phyloP scores from a whole-genome alignment of 2,888 invertebrate genomes.

The Scelioninae gen. 2 region DNA sequence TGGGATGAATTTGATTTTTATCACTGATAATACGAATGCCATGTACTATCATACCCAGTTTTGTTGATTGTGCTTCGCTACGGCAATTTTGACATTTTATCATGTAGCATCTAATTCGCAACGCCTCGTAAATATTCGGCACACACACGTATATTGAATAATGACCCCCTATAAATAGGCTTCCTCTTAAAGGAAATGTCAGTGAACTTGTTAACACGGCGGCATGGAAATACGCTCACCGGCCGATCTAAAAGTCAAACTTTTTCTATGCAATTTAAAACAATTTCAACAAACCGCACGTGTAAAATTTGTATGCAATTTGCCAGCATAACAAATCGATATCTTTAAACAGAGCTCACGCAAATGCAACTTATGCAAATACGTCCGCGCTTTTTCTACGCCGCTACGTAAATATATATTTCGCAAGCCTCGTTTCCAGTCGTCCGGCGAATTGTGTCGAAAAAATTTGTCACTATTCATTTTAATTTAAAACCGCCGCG shows the following conservation, averaged over 20 bases:
- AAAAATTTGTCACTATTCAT: slow-evolving; percentile 10
- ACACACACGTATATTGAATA: slow-evolving; percentile 46
- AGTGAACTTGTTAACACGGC: slow-evolving; percentile 51
- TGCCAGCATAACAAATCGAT: slow-evolving; percentile 22
- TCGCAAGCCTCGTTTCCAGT: not conserved
- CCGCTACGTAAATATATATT: not conserved
- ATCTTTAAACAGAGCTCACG: slow-evolving; percentile 2
- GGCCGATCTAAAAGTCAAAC: slow-evolving; percentile 47
- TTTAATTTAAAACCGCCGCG: slow-evolving; percentile 16
- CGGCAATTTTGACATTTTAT: slow-evolving; percentile 39
- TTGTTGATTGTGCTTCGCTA: not conserved
- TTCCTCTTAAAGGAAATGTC: slow-evolving; percentile 51
- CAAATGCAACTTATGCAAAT: slow-evolving; percentile 25
- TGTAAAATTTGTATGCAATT: slow-evolving; percentile 20
- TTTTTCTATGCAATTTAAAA: slow-evolving; percentile 32
- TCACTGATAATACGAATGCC: too few relatives aligned
- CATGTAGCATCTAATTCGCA: slow-evolving; percentile 22
- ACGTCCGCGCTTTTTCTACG: not conserved
- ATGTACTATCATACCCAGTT: too few relatives aligned
- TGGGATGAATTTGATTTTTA: too few relatives aligned
- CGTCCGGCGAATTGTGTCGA: not conserved
- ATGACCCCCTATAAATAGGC: slow-evolving; percentile 51
- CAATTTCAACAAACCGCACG: slow-evolving; percentile 13
- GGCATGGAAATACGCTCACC: slow-evolving; percentile 30
- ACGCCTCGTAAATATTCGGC: slow-evolving; percentile 40